Percentiles rank a stretch among this genome's conserved stretches.
These are phyloP conservation scores for Euclidia mi DNA, from an alignment of 2,888 invertebrate species.

Conservation along the genomic window DNA sequence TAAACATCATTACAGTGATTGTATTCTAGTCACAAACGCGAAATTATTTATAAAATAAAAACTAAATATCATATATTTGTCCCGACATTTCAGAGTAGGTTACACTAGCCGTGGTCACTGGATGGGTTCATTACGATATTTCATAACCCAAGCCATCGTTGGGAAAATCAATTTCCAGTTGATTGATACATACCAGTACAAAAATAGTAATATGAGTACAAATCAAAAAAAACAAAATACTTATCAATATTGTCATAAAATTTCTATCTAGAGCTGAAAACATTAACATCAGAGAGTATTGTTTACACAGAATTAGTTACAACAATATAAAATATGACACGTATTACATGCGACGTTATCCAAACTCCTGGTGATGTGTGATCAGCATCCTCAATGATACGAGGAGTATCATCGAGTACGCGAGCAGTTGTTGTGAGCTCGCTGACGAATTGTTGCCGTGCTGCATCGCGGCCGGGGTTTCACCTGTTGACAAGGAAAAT, in stretches of 20 bases:
- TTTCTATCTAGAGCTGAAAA: slow-evolving; percentile 51
- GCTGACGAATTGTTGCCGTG: slow-evolving; percentile 90
- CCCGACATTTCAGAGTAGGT: too few species aligned
- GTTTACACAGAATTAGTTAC: slow-evolving; percentile 46
- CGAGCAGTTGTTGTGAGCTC: slow-evolving; percentile 50
- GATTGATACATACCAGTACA: too few species aligned
- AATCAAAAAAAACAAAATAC: neutral
- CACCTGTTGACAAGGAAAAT: slow-evolving; percentile 90
- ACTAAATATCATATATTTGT: too few species aligned
- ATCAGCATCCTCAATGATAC: slow-evolving; percentile 63
- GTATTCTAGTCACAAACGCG: too few species aligned
- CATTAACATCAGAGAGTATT: slow-evolving; percentile 50
- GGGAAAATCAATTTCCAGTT: too few species aligned
- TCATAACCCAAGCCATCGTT: too few species aligned
- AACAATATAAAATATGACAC: slow-evolving; percentile 28
- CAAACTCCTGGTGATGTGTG: slow-evolving; percentile 69
- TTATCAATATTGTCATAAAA: neutral
- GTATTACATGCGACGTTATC: slow-evolving; percentile 67
- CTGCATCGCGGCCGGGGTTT: slow-evolving; percentile 94
- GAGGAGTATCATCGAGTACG: slow-evolving; percentile 60
- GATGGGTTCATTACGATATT: too few species aligned
- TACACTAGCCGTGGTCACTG: too few species aligned
- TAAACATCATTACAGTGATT: too few species aligned
- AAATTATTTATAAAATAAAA: too few species aligned
- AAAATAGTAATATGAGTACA: too few species aligned